Base-by-base conservation (phyloP, 2,888 invertebrate species). In the Harmothoe impar region DNA sequence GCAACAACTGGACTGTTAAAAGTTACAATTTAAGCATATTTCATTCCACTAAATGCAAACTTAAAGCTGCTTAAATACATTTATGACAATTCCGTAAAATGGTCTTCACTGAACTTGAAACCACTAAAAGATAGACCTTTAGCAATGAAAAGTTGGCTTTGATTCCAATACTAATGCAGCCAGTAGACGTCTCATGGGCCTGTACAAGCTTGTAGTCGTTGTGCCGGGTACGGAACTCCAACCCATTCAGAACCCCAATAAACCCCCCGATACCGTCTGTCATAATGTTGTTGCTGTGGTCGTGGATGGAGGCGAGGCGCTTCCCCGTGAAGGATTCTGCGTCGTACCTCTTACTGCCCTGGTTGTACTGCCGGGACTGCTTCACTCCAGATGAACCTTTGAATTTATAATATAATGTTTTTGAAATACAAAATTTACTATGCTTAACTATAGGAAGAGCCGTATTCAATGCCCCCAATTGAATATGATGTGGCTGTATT, bases 241-340 rank as follows among this genome's bases (percentile, higher is more conserved):
- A 93, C 0, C 95, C 95, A 84, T 95, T 94, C 43, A 94, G 89
- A 0, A 94, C 94, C 0, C 91, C 94, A 10, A 92, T 92, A 20
- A 94, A 68, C 77, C 91, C 91, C 0, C 92, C 92, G 68, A 86
- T 77, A 33, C 90, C 91, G 15, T 77, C 51, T 20, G 77, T 88
- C 12, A 85, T n/a, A 51, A 62, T 62, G 86, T 91, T 51, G 90
- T 93, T 94, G 51, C 92, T 91, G 85, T 94, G 94, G 68, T 94
- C 94, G 56, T 94, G 94, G 7, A 94, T 92, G 23, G 93, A 92
- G 20, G 93, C 92, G 7, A 93, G 90, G 85, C 77, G 90, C 51
- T 20, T 20, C 20, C n/a, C 62, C 0, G 62, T 62, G 62, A n/a
- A 62, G 3, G 62, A 62, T 3, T n/a, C n/a, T 3, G 23, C n/a